Base-by-base conservation (phyloP, 2,797 vertebrate species). In the Pelochelys cantorii region DNA sequence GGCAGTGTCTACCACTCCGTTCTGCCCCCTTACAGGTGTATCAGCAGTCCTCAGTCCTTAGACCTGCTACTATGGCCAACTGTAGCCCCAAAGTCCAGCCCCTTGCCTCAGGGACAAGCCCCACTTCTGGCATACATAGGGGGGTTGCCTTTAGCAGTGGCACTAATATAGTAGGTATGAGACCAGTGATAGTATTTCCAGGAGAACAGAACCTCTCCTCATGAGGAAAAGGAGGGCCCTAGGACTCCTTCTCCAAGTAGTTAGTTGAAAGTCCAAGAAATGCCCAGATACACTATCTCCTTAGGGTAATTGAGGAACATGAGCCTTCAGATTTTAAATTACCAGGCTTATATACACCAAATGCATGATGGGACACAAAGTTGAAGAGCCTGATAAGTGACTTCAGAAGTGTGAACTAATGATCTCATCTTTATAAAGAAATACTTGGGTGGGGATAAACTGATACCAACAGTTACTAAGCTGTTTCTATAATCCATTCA, bases 401-500 rank as follows among this genome's bases (percentile, higher is more conserved):
- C 62, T 68, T 68, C 31, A 68, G 7, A n/a, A 68, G n/a, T 34
- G n/a, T 68, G n/a, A 34, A 68, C 65, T 68, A 68, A 68, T 68
- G 15, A 68, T 68, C 71, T 90, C 89, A 27, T 94, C 90, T 96
- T 96, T 93, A 96, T 95, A 95, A 91, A 94, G 94, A 95, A 94
- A 94, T 93, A 23, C 60, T 95, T 95, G 2, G 94, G 92, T 82
- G 88, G 54, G 80, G 88, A 68, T 96, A 94, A 95, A 92, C 94
- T 94, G 84, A 79, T 94, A 74, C 87, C 91, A 71, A 88, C 20
- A 74, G 86, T 91, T 93, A 88, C 83, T 87, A 68, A 87, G 90
- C 86, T 92, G 74, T 90, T 86, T 82, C 86, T 93, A 85, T 93
- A 94, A 93, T 87, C 94, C 95, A 86, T 95, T 95, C 89, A 81